Base-by-base conservation (phyloP, 2,113 vertebrate species). In the Calypte anna region DNA sequence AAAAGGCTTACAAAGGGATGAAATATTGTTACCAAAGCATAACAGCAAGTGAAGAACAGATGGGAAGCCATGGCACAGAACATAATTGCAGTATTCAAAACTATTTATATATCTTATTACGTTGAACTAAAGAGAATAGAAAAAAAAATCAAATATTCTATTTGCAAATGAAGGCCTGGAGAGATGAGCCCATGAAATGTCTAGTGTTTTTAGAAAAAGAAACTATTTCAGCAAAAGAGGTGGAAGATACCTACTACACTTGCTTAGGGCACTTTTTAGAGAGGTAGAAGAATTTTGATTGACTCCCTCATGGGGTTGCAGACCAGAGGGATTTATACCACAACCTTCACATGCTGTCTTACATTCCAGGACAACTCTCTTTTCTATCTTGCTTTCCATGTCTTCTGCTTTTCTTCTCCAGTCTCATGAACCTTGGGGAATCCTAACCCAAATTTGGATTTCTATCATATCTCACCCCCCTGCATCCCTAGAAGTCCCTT, bases 131-230 rank as follows among this genome's bases (percentile, higher is more conserved):
- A 74, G 30, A 66, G 14, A 81, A 86, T 21, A 5, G 8, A 7
- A 81, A 91, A 57, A 1, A 0, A 0, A 0, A 82, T 22, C 25
- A 91, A 82, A 15, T 40, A 46, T 11, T 69, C 22, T 46, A 3
- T 69, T 81, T 59, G 30, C 28, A 77, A 59, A 67, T 12, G 12
- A 77, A 15, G 14, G 14, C 20, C 33, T 51, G 54, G 48, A 44
- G 17, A 92, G 18, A 2, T 51, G 8, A 59, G 59, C 20, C 46
- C 33, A 54, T 51, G 13, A 83, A 66, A 86, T 1, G 0, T 28
- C 13, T 25, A 33, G 4, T 11, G 22, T 15, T 94, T 88, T 74
- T 53, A 78, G 7, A 59, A 84, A 74, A 86, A 66, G 3, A 68
- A 70, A 7, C 12, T 50, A 31, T 74, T 82, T 86, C 72, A 81